Base-by-base conservation (phyloP, 2,888 invertebrate species). In the Leucophenga maculata region DNA sequence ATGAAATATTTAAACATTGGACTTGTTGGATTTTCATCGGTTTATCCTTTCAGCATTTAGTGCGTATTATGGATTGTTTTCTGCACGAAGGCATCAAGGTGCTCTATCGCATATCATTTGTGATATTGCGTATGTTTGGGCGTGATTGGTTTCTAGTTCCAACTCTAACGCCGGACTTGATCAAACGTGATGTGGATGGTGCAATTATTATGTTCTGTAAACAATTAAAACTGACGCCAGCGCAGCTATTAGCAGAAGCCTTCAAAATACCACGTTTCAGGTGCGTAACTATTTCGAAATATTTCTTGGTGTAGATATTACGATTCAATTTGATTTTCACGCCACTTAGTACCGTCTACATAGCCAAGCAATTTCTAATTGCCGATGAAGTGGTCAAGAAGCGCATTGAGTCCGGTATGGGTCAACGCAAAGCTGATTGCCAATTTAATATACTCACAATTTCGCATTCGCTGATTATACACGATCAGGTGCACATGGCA, bases 1-100 rank as follows among this genome's bases (percentile, higher is more conserved):
- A 97, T 88, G 90, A 93, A 75, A 93, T 96, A 85, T 97, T 96
- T 90, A 93, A 94, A 85, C 94, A 95, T 88, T 98, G 98, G 98
- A 93, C 95, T 84, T 96, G 95, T 94, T 98, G 97, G 97, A 95
- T 98, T 80, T 93, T 98, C 76, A 93, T 95, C 78, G 94, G 95
- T 77, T 91, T 98, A 82, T 97, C 98, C 55, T 96, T 98, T 90
- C 92, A 93, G 78, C 95, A 97, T 90, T 91, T 97, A 88, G 95
- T 97, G 79, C 92, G 97, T 82, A 94, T 98, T 72, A 93, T 98
- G 89, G 98, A 98, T 90, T 98, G 97, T 90, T 98, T 94, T 91
- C 93, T 98, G 86, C 94, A 96, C 86, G 98, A 98, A 90, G 97
- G 97, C 77, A 94, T 95, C 81, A 97, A 97, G 92, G 94, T 94